Evolutionary conservation across 2,113 vertebrate genomes (phyloP), one percentile per base, ranked within the genome.

Genomic region (Thunnus maccoyii): DNA sequence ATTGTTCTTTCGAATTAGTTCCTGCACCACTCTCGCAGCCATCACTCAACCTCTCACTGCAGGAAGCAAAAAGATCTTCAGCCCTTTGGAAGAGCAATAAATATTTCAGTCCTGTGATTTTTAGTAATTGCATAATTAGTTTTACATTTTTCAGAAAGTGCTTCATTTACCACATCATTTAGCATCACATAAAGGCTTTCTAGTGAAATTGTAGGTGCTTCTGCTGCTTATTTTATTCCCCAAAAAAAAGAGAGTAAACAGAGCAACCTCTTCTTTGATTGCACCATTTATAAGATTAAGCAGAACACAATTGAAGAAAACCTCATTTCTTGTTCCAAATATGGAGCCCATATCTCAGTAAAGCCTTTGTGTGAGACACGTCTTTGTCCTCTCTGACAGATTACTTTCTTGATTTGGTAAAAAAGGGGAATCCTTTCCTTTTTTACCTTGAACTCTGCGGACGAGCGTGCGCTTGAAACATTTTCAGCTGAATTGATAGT

Each of bases 401-500:
- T 93, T 91, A 90, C 86, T 89, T 87, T 82, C 65, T 64, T 86
- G 78, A 92, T 93, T 88, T 83, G 83, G 41, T 82, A 9, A 41
- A 41, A 41, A 41, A 41, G 64, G 65, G 66, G 81, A 81, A 74
- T 78, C 82, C 36, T 41, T 41, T 65, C 71, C 89, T 73, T 82
- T 61, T 88, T 8, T 41, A 41, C 95, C 94, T 93, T 95, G 94
- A 95, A 93, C 36, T 41, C 36, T 41, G 36, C 36, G 36, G 36
- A 41, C 36, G 36, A 41, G 7, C 36, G 36, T 41, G 36, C 7
- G 36, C 36, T 41, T 41, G 36, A 41, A 41, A 9, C 36, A 41
- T 41, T 41, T 41, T 41, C 7, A 9, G 36, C 36, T 41, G 36
- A 93, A 97, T 97, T 96, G 95, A 94, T 93, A 94, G 91, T 94